Evolutionary conservation across 2,888 invertebrate genomes (phyloP), one percentile per base, ranked within the genome.

Genomic region (Hyposoter dolosus): DNA sequence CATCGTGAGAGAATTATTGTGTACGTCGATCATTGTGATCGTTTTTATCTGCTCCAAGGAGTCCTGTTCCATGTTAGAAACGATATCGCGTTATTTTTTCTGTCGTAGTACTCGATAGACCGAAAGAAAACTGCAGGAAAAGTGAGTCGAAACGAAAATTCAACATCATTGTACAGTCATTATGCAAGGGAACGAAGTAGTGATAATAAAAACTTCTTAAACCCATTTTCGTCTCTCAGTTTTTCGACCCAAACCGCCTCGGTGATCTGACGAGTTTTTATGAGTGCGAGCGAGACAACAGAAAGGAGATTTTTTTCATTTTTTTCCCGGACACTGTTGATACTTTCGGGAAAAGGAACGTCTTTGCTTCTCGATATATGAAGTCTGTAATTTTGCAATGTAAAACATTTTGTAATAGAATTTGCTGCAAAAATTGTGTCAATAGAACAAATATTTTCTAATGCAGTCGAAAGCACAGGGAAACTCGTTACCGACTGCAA

Each of bases 111-210:
- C 60, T 63, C 77, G 74, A 82, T 78, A 74, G 82, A 84, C 68
- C 65, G 53, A 82, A 74, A 19, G 23, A 45, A 32, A 7, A 43
- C n/a, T 2, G 35, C 40, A 35, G 17, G 17, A 47, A 23, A n/a
- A 40, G 19, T 35, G 3, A 35, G 19, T 28, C 10, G 1, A 63
- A 66, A 72, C n/a, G 28, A 75, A 28, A 68, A 63, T 65, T 40
- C 63, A 65, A 40, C 75, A 85, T 74, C 76, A 83, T 83, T 88
- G 85, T 88, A 84, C 80, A 85, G 85, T 80, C 77, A 78, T 79
- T 69, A 28, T 19, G 78, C 63, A 15, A 63, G 43, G 9, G n/a
- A 60, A 53, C 50, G 50, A 66, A 78, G 68, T 81, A 86, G 86
- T 81, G 60, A 43, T 78, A 84, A 84, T 84, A 84, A 86, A 81